Percentiles rank a stretch among this genome's conserved stretches.
phyloP scores from a whole-genome alignment of 2,888 invertebrate species.

The Xestobium rufovillosum region DNA sequence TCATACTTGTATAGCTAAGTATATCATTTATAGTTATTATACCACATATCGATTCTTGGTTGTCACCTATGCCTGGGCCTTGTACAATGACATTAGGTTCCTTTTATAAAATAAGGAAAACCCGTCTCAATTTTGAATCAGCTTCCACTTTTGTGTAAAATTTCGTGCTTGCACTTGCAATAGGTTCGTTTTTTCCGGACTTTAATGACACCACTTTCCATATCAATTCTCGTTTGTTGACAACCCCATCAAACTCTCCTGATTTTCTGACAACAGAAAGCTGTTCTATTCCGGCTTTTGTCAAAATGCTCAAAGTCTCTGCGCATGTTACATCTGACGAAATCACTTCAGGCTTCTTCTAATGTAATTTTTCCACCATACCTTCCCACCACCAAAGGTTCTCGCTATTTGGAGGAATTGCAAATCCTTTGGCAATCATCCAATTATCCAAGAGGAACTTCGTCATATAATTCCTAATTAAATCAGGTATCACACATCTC shows the following conservation, averaged over 20 bases:
- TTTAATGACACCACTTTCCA: slow-evolving; percentile 35
- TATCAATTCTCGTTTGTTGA: background rate
- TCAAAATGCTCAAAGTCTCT: slow-evolving; percentile 64
- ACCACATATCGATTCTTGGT: too few species aligned
- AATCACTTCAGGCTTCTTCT: slow-evolving; percentile 51
- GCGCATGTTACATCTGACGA: slow-evolving; percentile 51
- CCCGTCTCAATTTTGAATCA: slow-evolving; percentile 59
- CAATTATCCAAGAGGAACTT: slow-evolving; percentile 92
- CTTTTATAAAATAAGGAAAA: slow-evolving; percentile 73
- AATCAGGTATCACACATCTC: slow-evolving; percentile 89
- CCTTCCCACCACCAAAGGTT: slow-evolving; percentile 67
- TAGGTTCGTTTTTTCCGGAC: slow-evolving; percentile 50
- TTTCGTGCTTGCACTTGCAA: slow-evolving; percentile 60
- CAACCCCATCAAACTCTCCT: slow-evolving; percentile 1
- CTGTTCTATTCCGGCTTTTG: slow-evolving; percentile 57
- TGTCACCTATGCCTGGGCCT: slow-evolving; percentile 36
- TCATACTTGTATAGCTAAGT: too few species aligned
- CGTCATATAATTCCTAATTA: slow-evolving; percentile 96
- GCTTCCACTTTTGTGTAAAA: slow-evolving; percentile 65
- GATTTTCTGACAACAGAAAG: slow-evolving; percentile 54
- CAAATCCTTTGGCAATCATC: slow-evolving; percentile 77
- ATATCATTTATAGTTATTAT: too few species aligned
- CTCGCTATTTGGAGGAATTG: slow-evolving; percentile 47
- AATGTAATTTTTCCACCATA: slow-evolving; percentile 50
- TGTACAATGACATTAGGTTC: slow-evolving; percentile 70